Percentiles rank a stretch among this genome's conserved stretches.
phyloP scores from a whole-genome alignment of 1,140 invertebrate species.

The Saccostrea glomerata region DNA sequence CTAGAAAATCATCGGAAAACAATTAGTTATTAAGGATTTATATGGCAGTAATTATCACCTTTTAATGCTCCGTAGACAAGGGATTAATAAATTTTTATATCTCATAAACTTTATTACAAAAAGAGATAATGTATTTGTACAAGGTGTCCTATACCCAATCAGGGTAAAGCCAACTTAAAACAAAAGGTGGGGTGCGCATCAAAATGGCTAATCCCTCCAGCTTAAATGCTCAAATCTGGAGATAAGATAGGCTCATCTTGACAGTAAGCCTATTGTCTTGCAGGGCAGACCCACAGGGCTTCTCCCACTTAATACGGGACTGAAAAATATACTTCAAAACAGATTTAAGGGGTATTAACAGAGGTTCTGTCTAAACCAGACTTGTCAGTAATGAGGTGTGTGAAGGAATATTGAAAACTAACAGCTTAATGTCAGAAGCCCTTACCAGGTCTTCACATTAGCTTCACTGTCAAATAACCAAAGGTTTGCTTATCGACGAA shows the following conservation, averaged over 20 bases:
- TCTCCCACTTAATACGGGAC: slow-evolving; percentile 20
- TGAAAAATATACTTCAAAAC: slow-evolving; percentile 38
- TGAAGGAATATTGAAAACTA: slow-evolving; percentile 32
- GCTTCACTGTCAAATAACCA: not conserved
- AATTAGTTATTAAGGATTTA: slow-evolving; percentile 25
- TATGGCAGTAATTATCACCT: slow-evolving; percentile 26
- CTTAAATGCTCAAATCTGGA: slow-evolving; percentile 28
- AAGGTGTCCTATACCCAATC: slow-evolving; percentile 26
- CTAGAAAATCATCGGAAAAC: slow-evolving; percentile 13
- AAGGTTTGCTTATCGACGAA: slow-evolving; percentile 16
- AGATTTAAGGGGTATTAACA: slow-evolving; percentile 33
- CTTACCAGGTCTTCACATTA: slow-evolving; percentile 16
- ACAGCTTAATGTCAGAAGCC: slow-evolving; percentile 24
- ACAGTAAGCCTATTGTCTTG: slow-evolving; percentile 35
- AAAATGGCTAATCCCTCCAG: slow-evolving; percentile 23
- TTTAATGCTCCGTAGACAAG: not conserved
- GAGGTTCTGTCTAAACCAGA: not conserved
- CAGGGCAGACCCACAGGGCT: slow-evolving; percentile 20
- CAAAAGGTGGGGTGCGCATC: slow-evolving; percentile 32
- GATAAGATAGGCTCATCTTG: slow-evolving; percentile 27
- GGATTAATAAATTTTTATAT: slow-evolving; percentile 21
- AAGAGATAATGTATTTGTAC: slow-evolving; percentile 1
- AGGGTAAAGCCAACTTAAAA: slow-evolving; percentile 27
- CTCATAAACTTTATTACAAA: slow-evolving; percentile 21
- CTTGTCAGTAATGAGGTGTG: slow-evolving; percentile 37